Evolutionary conservation across 2,797 vertebrate genomes (phyloP).

Genomic region (Rhadinocentrus ornatus): DNA sequence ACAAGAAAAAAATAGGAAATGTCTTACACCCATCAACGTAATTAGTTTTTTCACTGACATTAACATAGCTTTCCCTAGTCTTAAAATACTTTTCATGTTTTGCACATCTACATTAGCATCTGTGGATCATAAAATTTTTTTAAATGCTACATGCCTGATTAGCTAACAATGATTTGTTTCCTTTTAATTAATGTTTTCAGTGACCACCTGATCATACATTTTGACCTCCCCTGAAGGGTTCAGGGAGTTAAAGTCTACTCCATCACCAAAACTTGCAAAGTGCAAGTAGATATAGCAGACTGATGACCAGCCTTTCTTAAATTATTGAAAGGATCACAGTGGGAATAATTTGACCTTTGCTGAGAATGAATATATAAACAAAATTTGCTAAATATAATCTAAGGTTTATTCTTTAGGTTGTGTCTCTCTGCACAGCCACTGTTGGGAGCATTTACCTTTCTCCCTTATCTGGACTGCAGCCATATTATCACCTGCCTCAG

Average conservation of each 20-base stretch:
- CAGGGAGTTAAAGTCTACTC: neutral
- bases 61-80: no score
- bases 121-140: no score
- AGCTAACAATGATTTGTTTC: neutral
- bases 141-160: neutral
- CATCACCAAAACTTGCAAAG: neutral
- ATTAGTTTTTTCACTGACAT: neutral
- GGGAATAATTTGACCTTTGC: neutral
- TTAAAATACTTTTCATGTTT: no score
- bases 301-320: neutral
- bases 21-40: no score
- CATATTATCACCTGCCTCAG: neutral
- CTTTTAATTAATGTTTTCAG: neutral
- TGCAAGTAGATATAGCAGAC: neutral
- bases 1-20: no score
- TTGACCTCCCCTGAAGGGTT: no score
- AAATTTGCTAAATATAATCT: neutral
- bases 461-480: neutral
- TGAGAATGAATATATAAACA: neutral
- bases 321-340: neutral
- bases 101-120: no score
- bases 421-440: neutral
- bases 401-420: neutral
- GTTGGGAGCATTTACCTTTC: neutral
- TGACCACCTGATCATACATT: neutral